Conservation (phyloP, 2,888 invertebrate genomes). For the Sinelater perroti region DNA sequence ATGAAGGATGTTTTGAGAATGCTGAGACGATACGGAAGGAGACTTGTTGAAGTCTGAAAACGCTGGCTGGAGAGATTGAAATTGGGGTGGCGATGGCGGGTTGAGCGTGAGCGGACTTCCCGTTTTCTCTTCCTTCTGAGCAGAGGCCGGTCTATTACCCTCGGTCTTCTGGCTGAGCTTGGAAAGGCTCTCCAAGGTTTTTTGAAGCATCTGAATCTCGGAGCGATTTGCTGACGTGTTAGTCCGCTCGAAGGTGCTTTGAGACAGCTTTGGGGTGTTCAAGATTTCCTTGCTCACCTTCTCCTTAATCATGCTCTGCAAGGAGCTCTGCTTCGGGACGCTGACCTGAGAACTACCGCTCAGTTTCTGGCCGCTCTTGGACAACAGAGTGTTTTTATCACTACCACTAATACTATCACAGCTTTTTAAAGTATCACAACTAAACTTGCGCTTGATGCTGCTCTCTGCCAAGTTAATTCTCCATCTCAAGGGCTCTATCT, state of each 20-base stretch:
- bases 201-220: slow-evolving; percentile 34
- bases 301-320: slow-evolving; percentile 32
- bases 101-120: slow-evolving; percentile 36
- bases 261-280: slow-evolving; percentile 28
- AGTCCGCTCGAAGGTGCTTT: slow-evolving; percentile 7
- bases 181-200: slow-evolving; percentile 37
- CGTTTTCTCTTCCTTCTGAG: slow-evolving; percentile 37
- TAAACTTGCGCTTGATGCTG: slow-evolving; percentile 54
- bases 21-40: slow-evolving; percentile 47
- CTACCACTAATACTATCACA: slow-evolving; percentile 32
- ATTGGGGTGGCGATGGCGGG: slow-evolving; percentile 53
- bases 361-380: slow-evolving; percentile 22
- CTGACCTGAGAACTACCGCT: slow-evolving; percentile 18
- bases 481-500: slow-evolving; percentile 53
- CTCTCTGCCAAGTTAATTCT: slow-evolving; percentile 54
- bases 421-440: slow-evolving; percentile 46
- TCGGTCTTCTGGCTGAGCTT: slow-evolving; percentile 36
- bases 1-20: slow-evolving; percentile 52
- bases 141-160: slow-evolving; percentile 33
- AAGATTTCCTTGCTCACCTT: slow-evolving; percentile 31
- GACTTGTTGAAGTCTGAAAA: slow-evolving; percentile 48
- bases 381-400: slow-evolving; percentile 34
- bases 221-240: slow-evolving; percentile 15
- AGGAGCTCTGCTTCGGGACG: slow-evolving; percentile 28
- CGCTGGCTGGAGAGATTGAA: slow-evolving; percentile 55